Evolutionary conservation across 2,113 vertebrate genomes (phyloP).

Genomic region (Panthera tigris): DNA sequence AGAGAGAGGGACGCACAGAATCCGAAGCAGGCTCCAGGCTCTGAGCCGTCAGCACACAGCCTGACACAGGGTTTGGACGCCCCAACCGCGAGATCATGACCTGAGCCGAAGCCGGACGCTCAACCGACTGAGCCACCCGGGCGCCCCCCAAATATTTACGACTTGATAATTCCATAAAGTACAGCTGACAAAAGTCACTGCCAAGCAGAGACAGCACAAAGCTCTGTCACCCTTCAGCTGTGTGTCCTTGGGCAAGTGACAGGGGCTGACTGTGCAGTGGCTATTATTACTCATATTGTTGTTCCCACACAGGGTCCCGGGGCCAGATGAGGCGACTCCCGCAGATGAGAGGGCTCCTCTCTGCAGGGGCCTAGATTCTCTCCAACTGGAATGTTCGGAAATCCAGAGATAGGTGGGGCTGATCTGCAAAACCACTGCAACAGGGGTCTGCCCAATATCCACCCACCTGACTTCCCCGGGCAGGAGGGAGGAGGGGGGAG

Average conservation of each 20-base stretch:
- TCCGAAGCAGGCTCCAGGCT: too few relatives aligned
- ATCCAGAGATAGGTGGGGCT: neutral
- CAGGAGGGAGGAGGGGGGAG: neutral
- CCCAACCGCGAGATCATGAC: too few relatives aligned
- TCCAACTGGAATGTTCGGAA: neutral
- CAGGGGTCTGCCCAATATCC: neutral
- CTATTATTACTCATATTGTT: too few relatives aligned
- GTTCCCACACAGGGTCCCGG: neutral
- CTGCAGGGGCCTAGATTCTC: neutral
- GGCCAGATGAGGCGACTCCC: neutral
- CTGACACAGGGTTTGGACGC: too few relatives aligned
- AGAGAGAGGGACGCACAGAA: too few relatives aligned
- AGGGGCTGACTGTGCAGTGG: rapidly evolving
- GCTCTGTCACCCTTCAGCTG: neutral
- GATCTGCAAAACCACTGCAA: neutral
- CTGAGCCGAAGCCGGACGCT: too few relatives aligned
- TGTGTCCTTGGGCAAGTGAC: neutral
- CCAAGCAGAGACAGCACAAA: neutral
- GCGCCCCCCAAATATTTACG: neutral
- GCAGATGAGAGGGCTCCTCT: neutral
- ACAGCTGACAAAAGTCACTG: neutral
- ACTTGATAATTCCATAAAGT: neutral
- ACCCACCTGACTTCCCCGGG: neutral
- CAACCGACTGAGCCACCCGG: too few relatives aligned
- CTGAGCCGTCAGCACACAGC: too few relatives aligned